Conservation (phyloP, 2,888 invertebrate species). For the Cataglyphis livida region DNA sequence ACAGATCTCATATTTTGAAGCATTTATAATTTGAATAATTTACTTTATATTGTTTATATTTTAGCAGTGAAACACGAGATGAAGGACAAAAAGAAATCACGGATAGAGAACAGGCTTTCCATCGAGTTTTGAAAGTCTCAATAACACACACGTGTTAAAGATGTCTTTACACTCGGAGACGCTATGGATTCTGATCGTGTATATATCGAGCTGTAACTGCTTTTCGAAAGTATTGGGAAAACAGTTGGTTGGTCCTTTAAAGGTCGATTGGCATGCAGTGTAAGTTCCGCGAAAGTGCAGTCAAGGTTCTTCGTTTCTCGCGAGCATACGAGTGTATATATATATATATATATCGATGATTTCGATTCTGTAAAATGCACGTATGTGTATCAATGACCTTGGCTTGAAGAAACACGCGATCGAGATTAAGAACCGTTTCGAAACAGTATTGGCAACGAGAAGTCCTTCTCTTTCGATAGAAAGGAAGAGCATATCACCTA, state of each 20-base stretch:
- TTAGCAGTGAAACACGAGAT: background rate
- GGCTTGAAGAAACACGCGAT: conserved; percentile 37
- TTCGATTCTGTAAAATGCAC: conserved; percentile 26
- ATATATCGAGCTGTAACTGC: conserved; percentile 18
- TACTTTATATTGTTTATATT: background rate
- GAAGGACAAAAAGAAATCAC: background rate
- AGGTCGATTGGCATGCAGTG: conserved; percentile 80
- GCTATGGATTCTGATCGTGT: conserved; percentile 43
- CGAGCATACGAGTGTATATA: conserved; percentile 40
- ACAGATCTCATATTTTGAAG: background rate
- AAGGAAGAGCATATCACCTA: conserved; percentile 37
- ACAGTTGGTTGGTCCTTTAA: conserved; percentile 53
- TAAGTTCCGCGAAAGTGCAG: conserved; percentile 82
- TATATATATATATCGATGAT: background rate
- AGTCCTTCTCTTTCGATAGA: conserved; percentile 41
- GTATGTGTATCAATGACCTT: conserved; percentile 50
- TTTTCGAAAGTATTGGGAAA: conserved; percentile 73
- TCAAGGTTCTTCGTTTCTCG: conserved; percentile 67
- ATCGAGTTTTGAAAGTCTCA: conserved; percentile 60
- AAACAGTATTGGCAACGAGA: conserved; percentile 1
- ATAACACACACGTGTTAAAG: conserved; percentile 41
- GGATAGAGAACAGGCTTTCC: background rate
- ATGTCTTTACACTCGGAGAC: conserved; percentile 5
- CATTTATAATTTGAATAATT: background rate
- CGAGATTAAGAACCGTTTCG: conserved; percentile 45